Base-by-base conservation (phyloP, 2,888 invertebrate species). In the Branchellion lobata region DNA sequence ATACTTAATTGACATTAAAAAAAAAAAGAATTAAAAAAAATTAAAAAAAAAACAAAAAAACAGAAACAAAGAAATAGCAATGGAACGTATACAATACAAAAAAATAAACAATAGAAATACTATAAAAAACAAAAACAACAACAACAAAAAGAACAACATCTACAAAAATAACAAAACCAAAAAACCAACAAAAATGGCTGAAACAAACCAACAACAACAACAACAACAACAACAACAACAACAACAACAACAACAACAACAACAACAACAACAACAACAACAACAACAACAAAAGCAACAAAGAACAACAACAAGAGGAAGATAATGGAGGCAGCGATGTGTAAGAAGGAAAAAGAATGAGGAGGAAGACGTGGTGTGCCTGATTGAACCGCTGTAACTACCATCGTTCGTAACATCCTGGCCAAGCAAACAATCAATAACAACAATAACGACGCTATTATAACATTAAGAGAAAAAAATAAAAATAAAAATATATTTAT, bases 191-290 rank as follows among this genome's bases (percentile, higher is more conserved):
- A n/a, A n/a, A n/a, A n/a, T n/a, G n/a, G n/a, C n/a, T 24, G 21
- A 57, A 18, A 18, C 3, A 3, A 3, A 24, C 24, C 3, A 57
- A n/a, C n/a, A 47, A 47, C 47, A 47, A 47, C 18, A 14, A 14
- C 18, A 14, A 47, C 8, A 47, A 47, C 8, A 47, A 47, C n/a
- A 40, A 5, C 14, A 40, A 40, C 40, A 40, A 40, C 40, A 40
- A 40, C 40, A 40, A 40, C 40, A 40, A 14, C 40, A 40, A 40
- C 40, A 40, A 40, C 61, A 57, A 57, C 24, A 57, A n/a, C 61
- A 57, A 57, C 24, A 57, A 57, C n/a, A 57, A 40, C 40, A 40
- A 57, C 21, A 24, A 57, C n/a, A 57, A 57, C 21, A 57, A 57
- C n/a, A 57, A 57, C 21, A 57, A 57, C 24, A 57, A 57, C n/a